Conservation (phyloP, 2,888 invertebrate genomes). For the Lacanobia wlatinum region DNA sequence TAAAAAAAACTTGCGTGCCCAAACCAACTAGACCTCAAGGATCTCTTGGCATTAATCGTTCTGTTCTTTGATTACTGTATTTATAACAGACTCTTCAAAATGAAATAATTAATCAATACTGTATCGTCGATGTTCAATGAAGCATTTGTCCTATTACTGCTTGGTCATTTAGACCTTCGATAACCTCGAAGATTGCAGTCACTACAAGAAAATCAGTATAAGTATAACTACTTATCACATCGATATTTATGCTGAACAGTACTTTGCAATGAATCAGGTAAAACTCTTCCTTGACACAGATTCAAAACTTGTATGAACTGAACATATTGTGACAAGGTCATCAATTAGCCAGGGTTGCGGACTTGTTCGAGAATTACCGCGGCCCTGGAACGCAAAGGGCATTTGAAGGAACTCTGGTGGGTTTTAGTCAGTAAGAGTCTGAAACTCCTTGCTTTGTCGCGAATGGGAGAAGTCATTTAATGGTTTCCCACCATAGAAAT, state of each 20-base stretch:
- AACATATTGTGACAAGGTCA: conserved; percentile 27
- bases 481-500: no score
- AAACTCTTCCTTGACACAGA: conserved; percentile 54
- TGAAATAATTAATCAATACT: conserved; percentile 18
- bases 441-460: no score
- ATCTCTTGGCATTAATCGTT: background rate
- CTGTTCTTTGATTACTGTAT: background rate
- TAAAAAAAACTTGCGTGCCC: background rate
- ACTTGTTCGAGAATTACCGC: no score
- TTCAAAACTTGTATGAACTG: conserved; percentile 40
- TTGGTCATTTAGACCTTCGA: conserved; percentile 34
- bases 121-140: conserved; percentile 13
- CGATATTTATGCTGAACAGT: conserved; percentile 9
- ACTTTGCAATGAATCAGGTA: conserved; percentile 46
- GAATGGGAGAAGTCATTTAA: no score
- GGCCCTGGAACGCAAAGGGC: no score
- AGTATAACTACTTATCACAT: background rate
- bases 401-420: no score
- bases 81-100: background rate
- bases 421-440: no score
- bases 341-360: no score
- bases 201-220: conserved; percentile 30
- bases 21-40: background rate
- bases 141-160: conserved; percentile 4
- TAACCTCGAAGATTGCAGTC: conserved; percentile 34